Conservation (phyloP, 2,888 invertebrate genomes). For the Xestia c-nigrum region DNA sequence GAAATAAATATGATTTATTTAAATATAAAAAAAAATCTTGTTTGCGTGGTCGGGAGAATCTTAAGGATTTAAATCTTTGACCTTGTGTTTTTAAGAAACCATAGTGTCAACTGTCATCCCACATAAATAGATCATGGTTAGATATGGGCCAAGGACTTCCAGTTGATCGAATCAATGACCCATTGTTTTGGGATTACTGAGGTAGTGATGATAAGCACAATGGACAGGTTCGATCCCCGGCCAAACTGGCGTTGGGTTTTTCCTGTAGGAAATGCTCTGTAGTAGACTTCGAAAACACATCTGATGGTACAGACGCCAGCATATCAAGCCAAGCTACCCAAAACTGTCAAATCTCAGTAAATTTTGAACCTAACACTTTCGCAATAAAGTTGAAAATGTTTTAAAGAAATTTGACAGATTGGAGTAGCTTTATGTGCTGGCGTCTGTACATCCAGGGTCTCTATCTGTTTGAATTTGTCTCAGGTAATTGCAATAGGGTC, state of each 20-base stretch:
- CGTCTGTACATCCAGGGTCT: neutral
- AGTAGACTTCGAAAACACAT: neutral
- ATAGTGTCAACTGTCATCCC: neutral
- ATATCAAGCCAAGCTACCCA: no score
- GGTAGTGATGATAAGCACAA: neutral
- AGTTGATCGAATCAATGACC: neutral
- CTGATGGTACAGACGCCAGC: neutral
- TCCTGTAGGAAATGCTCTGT: neutral
- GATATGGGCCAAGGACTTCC: neutral
- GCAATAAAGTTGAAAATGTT: no score
- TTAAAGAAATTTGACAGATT: no score
- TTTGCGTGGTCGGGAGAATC: neutral
- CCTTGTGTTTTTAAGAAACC: neutral
- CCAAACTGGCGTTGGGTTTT: neutral
- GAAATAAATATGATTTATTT: neutral
- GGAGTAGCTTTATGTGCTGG: no score
- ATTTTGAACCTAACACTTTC: no score
- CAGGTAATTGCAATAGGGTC: neutral
- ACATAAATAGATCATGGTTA: neutral
- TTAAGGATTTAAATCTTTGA: neutral
- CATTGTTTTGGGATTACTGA: neutral
- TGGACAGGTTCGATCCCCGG: neutral
- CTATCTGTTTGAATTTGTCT: neutral
- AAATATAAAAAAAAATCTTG: neutral
- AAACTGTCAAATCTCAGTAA: no score